These are phyloP conservation scores for Syrphus vitripennis DNA, from an alignment of 2,888 invertebrate species.

Conservation along the genomic window DNA sequence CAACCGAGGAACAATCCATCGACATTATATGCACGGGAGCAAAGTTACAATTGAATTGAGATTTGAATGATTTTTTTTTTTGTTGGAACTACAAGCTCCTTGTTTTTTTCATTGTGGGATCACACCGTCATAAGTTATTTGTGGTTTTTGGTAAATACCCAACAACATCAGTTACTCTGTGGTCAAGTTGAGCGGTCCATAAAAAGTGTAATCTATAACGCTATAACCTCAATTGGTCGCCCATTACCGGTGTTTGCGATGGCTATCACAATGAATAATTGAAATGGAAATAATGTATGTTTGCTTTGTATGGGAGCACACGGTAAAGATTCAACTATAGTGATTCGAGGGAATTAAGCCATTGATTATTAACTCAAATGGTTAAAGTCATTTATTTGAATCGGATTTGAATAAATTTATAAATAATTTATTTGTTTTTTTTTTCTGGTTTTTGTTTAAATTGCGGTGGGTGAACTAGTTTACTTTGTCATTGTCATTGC, in stretches of 20 bases:
- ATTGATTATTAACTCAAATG: constrained; percentile 50
- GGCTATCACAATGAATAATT: constrained; percentile 63
- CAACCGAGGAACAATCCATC: not conserved
- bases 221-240: constrained; percentile 53
- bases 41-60: constrained; percentile 51
- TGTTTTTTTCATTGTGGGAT: constrained; percentile 45
- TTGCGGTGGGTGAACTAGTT: constrained; percentile 19
- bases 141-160: constrained; percentile 19
- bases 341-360: constrained; percentile 51
- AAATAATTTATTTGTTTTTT: constrained; percentile 12
- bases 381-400: constrained; percentile 46
- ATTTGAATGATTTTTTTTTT: not conserved
- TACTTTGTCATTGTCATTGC: constrained; percentile 16
- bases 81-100: not conserved
- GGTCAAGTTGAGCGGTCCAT: constrained; percentile 32
- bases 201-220: constrained; percentile 10
- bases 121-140: constrained; percentile 49
- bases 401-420: constrained; percentile 23
- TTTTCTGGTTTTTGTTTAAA: not conserved
- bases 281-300: constrained; percentile 54
- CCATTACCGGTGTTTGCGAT: constrained; percentile 39
- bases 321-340: constrained; percentile 14
- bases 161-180: not conserved
- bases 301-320: constrained; percentile 11
- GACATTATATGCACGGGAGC: constrained; percentile 3